Evolutionary conservation across 2,113 vertebrate species (phyloP).

Genomic region (Maccullochella peelii): DNA sequence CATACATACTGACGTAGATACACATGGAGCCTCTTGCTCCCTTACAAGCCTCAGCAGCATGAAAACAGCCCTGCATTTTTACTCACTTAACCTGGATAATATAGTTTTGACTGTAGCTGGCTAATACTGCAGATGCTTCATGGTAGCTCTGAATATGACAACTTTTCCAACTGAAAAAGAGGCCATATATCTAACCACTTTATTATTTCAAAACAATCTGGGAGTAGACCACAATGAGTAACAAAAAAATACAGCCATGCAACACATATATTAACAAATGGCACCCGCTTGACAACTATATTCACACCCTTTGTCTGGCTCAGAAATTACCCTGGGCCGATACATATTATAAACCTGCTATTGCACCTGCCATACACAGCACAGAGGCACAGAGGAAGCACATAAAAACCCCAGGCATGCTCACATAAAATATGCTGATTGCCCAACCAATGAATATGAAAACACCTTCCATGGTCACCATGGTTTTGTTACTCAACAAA

Average conservation of each 20-base stretch:
- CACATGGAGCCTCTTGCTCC: slow-evolving; percentile 14
- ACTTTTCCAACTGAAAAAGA: slow-evolving; percentile 11
- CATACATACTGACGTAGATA: slow-evolving; percentile 4
- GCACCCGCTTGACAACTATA: slow-evolving; percentile 33
- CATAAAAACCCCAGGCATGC: slow-evolving; percentile 47
- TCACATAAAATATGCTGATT: slow-evolving; percentile 81
- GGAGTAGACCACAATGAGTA: slow-evolving; percentile 10
- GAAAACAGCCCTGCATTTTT: slow-evolving; percentile 18
- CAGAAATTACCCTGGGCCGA: slow-evolving; percentile 38
- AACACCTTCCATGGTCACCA: slow-evolving; percentile 73
- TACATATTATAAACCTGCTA: slow-evolving; percentile 56
- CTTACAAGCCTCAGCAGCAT: slow-evolving; percentile 2
- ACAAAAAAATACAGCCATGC: slow-evolving; percentile 32
- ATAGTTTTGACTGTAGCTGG: slow-evolving; percentile 15
- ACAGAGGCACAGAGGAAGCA: slow-evolving; percentile 44
- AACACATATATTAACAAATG: slow-evolving; percentile 41
- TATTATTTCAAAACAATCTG: slow-evolving; percentile 28
- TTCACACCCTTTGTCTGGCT: slow-evolving; percentile 57
- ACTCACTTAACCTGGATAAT: slow-evolving; percentile 20
- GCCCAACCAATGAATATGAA: slow-evolving; percentile 80
- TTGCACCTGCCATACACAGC: slow-evolving; percentile 47
- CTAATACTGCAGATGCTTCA: slow-evolving; percentile 33
- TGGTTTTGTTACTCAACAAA: slow-evolving; percentile 81
- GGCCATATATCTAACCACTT: slow-evolving; percentile 7
- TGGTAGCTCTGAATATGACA: background rate